Conservation (phyloP, 2,888 invertebrate species). For the Pachydiplax longipennis region DNA sequence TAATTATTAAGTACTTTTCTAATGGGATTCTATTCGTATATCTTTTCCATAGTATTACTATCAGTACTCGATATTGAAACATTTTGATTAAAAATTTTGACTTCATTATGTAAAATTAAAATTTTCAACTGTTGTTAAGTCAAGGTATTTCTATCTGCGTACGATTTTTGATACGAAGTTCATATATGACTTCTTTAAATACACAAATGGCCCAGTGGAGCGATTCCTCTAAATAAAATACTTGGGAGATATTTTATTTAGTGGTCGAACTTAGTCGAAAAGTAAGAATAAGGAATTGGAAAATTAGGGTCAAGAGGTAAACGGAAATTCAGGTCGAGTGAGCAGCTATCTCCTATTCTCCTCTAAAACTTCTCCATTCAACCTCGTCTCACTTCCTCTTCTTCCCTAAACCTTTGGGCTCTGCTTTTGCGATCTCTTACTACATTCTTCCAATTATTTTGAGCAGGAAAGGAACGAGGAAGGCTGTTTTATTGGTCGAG, state of each 20-base stretch:
- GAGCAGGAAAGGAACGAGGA: background rate
- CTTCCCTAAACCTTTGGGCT: background rate
- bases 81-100: too few relatives aligned
- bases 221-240: background rate
- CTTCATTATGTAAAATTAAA: too few relatives aligned
- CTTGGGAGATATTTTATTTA: background rate
- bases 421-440: background rate
- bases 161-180: too few relatives aligned
- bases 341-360: background rate
- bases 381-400: background rate
- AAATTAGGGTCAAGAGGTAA: background rate
- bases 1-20: too few relatives aligned
- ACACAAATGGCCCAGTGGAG: background rate
- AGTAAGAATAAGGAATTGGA: background rate
- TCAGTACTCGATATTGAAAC: too few relatives aligned
- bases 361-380: background rate
- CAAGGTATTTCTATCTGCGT: too few relatives aligned
- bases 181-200: background rate
- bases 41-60: too few relatives aligned
- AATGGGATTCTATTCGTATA: too few relatives aligned
- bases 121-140: too few relatives aligned
- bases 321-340: constrained; percentile 16
- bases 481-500: too few relatives aligned
- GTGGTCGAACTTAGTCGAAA: background rate
- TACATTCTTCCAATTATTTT: background rate